Percentiles rank a stretch among this genome's conserved stretches.
Evolutionary conservation across 2,888 invertebrate species (phyloP).

Genomic region (Metallyticus violacea): DNA sequence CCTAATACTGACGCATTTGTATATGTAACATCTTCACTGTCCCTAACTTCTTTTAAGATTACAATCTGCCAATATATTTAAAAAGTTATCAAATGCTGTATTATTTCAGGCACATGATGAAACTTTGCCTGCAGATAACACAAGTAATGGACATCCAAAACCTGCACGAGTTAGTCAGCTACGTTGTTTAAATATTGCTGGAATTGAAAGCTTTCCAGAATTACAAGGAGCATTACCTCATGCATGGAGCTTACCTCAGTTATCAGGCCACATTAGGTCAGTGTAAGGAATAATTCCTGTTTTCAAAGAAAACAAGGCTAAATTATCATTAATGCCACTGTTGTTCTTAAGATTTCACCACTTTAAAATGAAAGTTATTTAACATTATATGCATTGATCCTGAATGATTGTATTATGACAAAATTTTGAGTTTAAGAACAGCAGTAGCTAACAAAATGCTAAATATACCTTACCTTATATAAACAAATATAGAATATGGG

Average conservation of each 20-base stretch:
- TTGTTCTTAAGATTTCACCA: too few relatives aligned
- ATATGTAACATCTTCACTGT: too few relatives aligned
- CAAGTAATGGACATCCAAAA: constrained; percentile 27
- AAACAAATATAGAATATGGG: too few relatives aligned
- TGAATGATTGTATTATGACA: too few relatives aligned
- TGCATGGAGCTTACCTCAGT: constrained; percentile 72
- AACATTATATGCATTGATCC: too few relatives aligned
- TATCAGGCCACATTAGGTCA: constrained; percentile 47
- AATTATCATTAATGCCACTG: background rate
- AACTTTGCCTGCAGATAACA: constrained; percentile 27
- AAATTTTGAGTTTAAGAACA: too few relatives aligned
- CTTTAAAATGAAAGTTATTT: too few relatives aligned
- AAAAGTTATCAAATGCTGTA: background rate
- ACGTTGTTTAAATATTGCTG: constrained; percentile 73
- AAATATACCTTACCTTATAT: too few relatives aligned
- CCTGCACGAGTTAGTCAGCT: background rate
- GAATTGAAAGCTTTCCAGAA: constrained; percentile 74
- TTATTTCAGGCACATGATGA: constrained; percentile 30
- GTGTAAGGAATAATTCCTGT: background rate
- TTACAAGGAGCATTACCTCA: constrained; percentile 65
- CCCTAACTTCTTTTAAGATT: too few relatives aligned
- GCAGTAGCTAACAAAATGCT: too few relatives aligned
- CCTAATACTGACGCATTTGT: too few relatives aligned
- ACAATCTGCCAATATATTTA: background rate
- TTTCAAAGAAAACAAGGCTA: background rate